Evolutionary conservation across 2,888 invertebrate species (phyloP).

Genomic region (Myopa tessellatipennis): DNA sequence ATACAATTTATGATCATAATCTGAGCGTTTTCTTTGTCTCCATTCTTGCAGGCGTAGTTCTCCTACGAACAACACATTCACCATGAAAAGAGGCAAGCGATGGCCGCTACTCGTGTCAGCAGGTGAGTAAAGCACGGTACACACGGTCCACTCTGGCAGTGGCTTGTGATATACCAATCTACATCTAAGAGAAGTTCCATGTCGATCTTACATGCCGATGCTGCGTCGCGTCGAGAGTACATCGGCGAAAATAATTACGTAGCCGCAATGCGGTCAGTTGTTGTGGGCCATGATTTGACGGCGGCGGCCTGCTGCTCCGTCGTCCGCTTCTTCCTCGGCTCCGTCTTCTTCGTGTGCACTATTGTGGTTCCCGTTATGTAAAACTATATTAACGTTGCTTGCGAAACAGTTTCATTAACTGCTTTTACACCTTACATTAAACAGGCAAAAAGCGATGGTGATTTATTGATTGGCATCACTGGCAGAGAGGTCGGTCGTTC

Average conservation of each 20-base stretch:
- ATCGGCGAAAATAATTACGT: neutral
- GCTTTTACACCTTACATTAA: neutral
- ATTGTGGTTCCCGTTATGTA: neutral
- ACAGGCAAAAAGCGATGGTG: neutral
- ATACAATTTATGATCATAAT: no score
- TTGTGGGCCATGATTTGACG: constrained; percentile 23
- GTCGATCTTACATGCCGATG: neutral
- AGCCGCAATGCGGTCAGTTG: neutral
- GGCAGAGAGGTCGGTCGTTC: no score
- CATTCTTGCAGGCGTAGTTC: constrained; percentile 18
- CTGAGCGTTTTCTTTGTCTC: constrained; percentile 45
- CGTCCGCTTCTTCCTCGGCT: neutral
- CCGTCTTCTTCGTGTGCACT: neutral
- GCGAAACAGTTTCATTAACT: neutral
- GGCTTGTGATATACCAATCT: neutral
- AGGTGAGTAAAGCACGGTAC: constrained; percentile 64
- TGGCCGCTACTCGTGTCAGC: constrained; percentile 71
- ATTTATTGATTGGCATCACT: no score
- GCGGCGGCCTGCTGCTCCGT: neutral
- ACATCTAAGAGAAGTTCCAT: neutral
- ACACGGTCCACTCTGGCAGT: neutral
- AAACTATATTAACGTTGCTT: neutral
- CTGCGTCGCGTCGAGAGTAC: neutral
- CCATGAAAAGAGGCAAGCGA: constrained; percentile 71
- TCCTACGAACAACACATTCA: constrained; percentile 33